Evolutionary conservation across 2,888 invertebrate genomes (phyloP), one percentile per base, ranked within the genome.

Genomic region (Oligia strigilis): DNA sequence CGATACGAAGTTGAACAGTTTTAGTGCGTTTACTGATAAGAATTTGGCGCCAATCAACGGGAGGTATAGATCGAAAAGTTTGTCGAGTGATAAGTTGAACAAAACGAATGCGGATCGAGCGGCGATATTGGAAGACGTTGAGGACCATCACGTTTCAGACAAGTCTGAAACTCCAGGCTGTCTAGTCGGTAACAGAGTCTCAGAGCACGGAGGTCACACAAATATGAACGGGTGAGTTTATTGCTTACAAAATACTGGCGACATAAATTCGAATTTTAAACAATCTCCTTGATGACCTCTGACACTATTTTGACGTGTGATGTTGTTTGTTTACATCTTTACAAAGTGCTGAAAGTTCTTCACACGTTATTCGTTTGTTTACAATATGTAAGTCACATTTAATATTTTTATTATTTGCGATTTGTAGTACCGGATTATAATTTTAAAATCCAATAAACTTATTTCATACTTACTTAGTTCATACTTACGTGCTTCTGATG

Each of bases 51-150:
- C 96, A 70, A 87, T 96, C 76, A 96, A 95, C 84, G 93, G 92
- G 71, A 93, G 96, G 89, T 96, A 95, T 88, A 93, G 96, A 80
- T 96, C 97, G 62, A 97, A 95, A 86, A 97, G 97, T 95, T 94
- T 97, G 88, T 97, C 97, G 64, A 96, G 96, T 95, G 97, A 97
- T 94, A 97, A 97, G 92, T 95, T 97, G 90, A 96, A 96, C 87
- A 94, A 96, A 90, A 92, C 93, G 36, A 96, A 96, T 87, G 95
- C 95, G 74, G 97, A 97, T 89, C 94, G 96, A 19, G 95, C 96
- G 13, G 97, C 97, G 55, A 97, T 97, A 77, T 89, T 97, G 89
- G 95, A 96, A 86, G 96, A 97, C 94, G 94, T 95, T 29, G 97
- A 97, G 82, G 94, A 93, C 46, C 94, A 96, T 74, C 94, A 96